Base-by-base conservation (phyloP, 2,888 invertebrate genomes). In the Euplagia quadripunctaria region DNA sequence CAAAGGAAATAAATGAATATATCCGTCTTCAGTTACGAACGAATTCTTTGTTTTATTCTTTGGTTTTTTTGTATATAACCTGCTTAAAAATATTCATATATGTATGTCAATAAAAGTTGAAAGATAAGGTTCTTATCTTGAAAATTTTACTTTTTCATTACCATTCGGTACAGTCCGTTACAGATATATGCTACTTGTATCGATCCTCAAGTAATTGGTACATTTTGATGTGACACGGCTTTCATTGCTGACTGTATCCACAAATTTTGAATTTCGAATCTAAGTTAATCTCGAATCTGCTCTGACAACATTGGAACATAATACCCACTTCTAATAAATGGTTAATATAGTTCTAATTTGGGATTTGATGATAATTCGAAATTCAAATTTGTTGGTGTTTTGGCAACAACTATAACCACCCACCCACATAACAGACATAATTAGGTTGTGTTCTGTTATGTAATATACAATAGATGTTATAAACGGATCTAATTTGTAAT, bases 31-130 rank as follows among this genome's bases (percentile, higher is more conserved):
- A 72, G 64, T 64, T 68, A 51, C 66, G 72, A 64, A 70, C 63
- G 42, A 68, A 61, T 71, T 68, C 74, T 77, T 78, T 77, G 79
- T 69, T 31, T 58, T 68, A 73, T 71, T 82, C 76, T 82, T 82
- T 83, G 82, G 83, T 71, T 73, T 82, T 31, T 73, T 14, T 69
- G 72, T 61, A 42, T 42, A 42, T 65, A 71, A 71, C 16, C 31
- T 72, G 71, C 70, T 73, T 80, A 82, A 1, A 61, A 51, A 71
- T 73, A 82, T 16, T 58, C 65, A 46, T 9, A 8, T 46, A 46
- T 46, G 8, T 46, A 46, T 31, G 31, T 31, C 1, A 31, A 31
- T 1, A 31, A 31, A 31, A 31, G 31, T 31, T 31, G 2, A 31
- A 31, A 31, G 31, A 31, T 31, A 31, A 31, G 31, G 31, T 31